Evolutionary conservation across 2,113 vertebrate species (phyloP), one percentile per base, ranked within the genome.

Genomic region (Melanostigma gelatinosum): DNA sequence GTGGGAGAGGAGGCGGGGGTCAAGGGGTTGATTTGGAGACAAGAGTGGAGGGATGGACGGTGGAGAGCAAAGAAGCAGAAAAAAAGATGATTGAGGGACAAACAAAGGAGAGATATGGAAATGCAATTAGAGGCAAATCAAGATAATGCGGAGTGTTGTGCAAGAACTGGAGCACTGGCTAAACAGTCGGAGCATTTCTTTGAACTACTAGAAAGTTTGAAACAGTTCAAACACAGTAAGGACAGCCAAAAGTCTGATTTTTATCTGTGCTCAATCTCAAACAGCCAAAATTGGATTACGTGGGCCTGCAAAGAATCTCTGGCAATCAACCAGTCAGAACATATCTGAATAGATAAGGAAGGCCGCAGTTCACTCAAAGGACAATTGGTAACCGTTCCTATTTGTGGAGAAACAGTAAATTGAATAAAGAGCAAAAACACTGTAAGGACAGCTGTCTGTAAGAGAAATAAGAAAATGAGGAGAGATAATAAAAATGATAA

Each of bases 211-310:
- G 8, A 86, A 88, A 61, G 38, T 85, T 77, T 68, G 57, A 79
- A 55, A 84, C 0, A 50, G 34, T 87, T 85, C 69, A 85, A 89
- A 78, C 62, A 60, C 16, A 61, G 46, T 62, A 62, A 76, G 62
- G 40, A 80, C 70, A 44, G 72, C 73, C 83, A 84, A 80, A 75
- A 78, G 38, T 81, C 66, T 9, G 73, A 79, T 79, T 88, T 44
- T 85, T 60, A 89, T 91, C 84, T 57, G 50, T 27, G 38, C 66
- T 84, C 78, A 22, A 75, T 85, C 75, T 87, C 55, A 76, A 91
- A 85, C 57, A 54, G 11, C 9, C 58, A 69, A 80, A 90, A 91
- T 70, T 75, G 55, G 61, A 87, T 92, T 88, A 85, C 68, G 83
- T 55, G 52, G 69, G 58, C 58, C 69, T 71, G 77, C 82, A 83